Evolutionary conservation across 2,888 invertebrate genomes (phyloP).

Genomic region (Sericinus montela): DNA sequence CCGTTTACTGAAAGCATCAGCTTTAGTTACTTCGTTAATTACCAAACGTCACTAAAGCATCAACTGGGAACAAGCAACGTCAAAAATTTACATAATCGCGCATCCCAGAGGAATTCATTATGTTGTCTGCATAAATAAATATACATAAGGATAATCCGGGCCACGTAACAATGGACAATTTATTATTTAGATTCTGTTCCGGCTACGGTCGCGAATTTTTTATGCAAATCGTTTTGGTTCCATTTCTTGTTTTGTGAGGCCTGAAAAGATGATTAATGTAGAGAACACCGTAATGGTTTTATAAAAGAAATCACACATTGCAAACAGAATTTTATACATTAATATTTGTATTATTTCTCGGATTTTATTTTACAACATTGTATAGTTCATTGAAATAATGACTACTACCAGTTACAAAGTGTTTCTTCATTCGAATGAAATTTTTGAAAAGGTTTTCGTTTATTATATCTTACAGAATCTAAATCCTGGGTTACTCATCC

Average conservation of each 20-base stretch:
- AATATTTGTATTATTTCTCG: no score
- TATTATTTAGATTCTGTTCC: slow-evolving; percentile 15
- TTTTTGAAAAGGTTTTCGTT: no score
- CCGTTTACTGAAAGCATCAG: neutral
- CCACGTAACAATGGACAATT: slow-evolving; percentile 57
- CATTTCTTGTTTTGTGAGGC: slow-evolving; percentile 33
- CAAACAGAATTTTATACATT: no score
- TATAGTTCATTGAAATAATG: no score
- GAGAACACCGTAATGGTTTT: neutral
- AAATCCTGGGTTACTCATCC: no score
- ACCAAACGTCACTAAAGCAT: slow-evolving; percentile 1
- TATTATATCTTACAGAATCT: no score
- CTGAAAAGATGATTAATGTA: slow-evolving; percentile 42
- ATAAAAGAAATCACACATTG: no score
- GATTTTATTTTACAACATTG: no score
- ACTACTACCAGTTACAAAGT: no score
- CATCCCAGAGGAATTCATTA: slow-evolving; percentile 62
- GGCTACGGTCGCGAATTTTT: slow-evolving; percentile 50
- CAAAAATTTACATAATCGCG: slow-evolving; percentile 60
- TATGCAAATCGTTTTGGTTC: slow-evolving; percentile 54
- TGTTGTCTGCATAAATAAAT: slow-evolving; percentile 70
- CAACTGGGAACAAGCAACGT: slow-evolving; percentile 29
- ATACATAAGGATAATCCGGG: slow-evolving; percentile 52
- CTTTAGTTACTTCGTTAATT: neutral
- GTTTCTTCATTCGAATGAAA: no score